Evolutionary conservation across 2,888 invertebrate genomes (phyloP), one percentile per base, ranked within the genome.

Genomic region (Didymodactylos carnosus): DNA sequence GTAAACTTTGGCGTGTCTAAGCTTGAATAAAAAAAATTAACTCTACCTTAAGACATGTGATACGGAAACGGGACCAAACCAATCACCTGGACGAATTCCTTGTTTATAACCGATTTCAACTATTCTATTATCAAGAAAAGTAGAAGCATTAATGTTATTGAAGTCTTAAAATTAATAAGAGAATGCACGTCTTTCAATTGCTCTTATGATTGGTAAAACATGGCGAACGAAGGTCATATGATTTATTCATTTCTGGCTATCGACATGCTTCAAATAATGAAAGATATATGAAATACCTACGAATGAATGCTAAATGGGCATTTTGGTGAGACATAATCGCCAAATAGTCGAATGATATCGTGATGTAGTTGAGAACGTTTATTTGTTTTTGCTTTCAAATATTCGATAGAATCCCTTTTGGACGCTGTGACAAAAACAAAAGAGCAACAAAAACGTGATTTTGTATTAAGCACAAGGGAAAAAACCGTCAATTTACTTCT

Each of bases 401-500:
- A 62, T 35, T 35, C 62, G 3, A 62, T 62, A 1, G 62, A 62
- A 35, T 62, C 35, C 35, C 62, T 19, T 35, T 25, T 16, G 8
- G 62, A 35, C 29, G 35, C 62, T 62, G 0, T 35, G 35, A 35
- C 6, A 35, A n/a, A 49, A n/a, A 53, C 16, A 10, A 53, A 62
- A 19, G 16, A 19, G n/a, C 0, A 3, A 14, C 13, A 16, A 8
- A 25, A 53, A 29, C n/a, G n/a, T 53, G 2, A 53, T 29, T 53
- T 53, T 29, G 2, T 16, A 29, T 23, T 0, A 39, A 62, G 51
- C 73, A 27, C 69, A 46, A 25, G 39, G 35, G n/a, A 72, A 29
- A 10, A 69, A 72, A 75, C 73, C 76, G 27, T 76, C 89, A 84
- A 92, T 86, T 72, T 91, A 90, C 73, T 93, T 86, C 82, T 91